Base-by-base conservation (phyloP, 2,888 invertebrate species). In the Euclidia mi region DNA sequence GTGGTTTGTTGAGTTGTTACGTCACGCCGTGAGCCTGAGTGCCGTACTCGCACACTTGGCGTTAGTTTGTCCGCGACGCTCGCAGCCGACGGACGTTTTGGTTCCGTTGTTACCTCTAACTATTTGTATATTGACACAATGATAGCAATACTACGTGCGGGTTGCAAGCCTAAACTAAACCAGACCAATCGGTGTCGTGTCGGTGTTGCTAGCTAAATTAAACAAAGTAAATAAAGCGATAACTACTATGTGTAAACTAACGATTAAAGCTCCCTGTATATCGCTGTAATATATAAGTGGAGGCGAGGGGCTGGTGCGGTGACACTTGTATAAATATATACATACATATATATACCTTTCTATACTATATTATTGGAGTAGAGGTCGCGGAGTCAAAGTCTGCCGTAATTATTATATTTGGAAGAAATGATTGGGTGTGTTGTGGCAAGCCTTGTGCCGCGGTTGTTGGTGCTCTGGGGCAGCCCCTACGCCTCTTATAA, bases 181-280 rank as follows among this genome's bases (percentile, higher is more conserved):
- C 89, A 84, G 92, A 92, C 92, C 92, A 91, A 92, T 92, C 83
- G 85, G 89, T 91, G 92, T 92, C 88, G 91, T 32, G 32, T 34
- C 14, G 34, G 87, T 91, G 91, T 90, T 84, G 87, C 89, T 91
- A 89, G 85, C 71, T 82, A 79, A 82, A 60, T 53, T 57, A 68
- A 68, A 62, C 31, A 58, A 80, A 73, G 25, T 66, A 65, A 76
- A 64, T 77, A 78, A 79, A 81, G 72, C 76, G 81, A 76, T 84
- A 78, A 82, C 68, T 85, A 82, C 70, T 63, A 56, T 47, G 43
- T 79, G 74, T 87, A 84, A 85, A 82, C 55, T 86, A 82, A 75
- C 37, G 28, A 78, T 44, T 80, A 80, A 76, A 66, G 82, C 85
- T 85, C 74, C 71, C 71, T 85, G 84, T 88, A 87, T 80, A 85